Evolutionary conservation across 2,113 vertebrate species (phyloP), one percentile per base, ranked within the genome.

Genomic region (Calypte anna): DNA sequence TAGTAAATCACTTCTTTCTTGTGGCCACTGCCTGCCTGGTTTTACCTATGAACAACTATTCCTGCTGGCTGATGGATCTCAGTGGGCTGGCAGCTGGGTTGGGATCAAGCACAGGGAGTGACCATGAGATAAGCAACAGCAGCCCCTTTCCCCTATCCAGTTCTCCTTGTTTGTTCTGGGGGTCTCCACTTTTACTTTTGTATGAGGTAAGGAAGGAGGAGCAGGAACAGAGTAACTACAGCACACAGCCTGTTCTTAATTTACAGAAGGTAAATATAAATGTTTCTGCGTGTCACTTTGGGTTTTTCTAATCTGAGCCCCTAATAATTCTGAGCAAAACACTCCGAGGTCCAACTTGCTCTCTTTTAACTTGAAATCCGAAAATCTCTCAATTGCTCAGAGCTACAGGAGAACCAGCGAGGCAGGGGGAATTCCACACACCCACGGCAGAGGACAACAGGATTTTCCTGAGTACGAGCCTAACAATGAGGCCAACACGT

Each of bases 1-100:
- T 21, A 94, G 90, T 96, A 94, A 97, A 96, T 94, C 96, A 79
- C 70, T 51, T 94, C 93, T 43, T 95, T 91, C 90, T 87, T 61
- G 82, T 82, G 90, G 58, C 84, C 74, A 67, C 46, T 72, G 90
- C 69, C 92, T 90, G 81, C 88, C 59, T 0, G 1, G 13, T 64
- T 96, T 61, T 93, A 90, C 81, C 91, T 96, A 61, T 83, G 78
- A 21, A 67, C 91, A 95, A 68, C 58, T 33, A 22, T 86, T 96
- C 81, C 92, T 55, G 46, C 72, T 0, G 43, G 90, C 68, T 81
- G 13, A 0, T 50, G 87, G 82, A 78, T 89, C 77, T 93, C 92
- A 46, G 48, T 4, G 10, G 80, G 90, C 61, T 90, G 95, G 84
- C 86, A 66, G 85, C 59, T 81, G 86, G 59, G 61, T 67, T n/a